Evolutionary conservation across 1,140 invertebrate species (phyloP).

Genomic region (Drosophila subobscura): DNA sequence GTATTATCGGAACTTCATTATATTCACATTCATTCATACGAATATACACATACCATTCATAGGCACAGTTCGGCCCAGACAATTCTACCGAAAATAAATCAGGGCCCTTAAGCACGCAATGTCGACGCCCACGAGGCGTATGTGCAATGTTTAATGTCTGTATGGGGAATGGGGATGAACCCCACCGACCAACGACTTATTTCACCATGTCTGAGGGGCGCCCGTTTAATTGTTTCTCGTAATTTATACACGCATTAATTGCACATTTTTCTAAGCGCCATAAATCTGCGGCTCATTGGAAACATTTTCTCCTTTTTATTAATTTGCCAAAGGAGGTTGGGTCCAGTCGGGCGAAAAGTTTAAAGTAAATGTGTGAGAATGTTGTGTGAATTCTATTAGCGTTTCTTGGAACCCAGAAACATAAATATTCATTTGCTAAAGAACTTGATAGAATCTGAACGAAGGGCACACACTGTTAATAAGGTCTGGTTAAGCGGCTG

Average conservation of each 20-base stretch:
- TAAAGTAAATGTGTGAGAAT: slow-evolving; percentile 40
- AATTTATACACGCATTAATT: slow-evolving; percentile 64
- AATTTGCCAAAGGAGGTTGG: slow-evolving; percentile 39
- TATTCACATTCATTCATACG: slow-evolving; percentile 46
- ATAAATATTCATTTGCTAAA: slow-evolving; percentile 20
- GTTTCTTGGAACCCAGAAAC: slow-evolving; percentile 16
- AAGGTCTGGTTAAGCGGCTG: background rate
- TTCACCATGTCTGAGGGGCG: slow-evolving; percentile 7
- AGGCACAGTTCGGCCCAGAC: slow-evolving; percentile 16
- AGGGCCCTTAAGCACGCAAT: slow-evolving; percentile 62
- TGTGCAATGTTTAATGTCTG: slow-evolving; percentile 41
- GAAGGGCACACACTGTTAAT: background rate
- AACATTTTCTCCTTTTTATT: slow-evolving; percentile 45
- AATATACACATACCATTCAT: slow-evolving; percentile 9
- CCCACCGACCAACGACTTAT: background rate
- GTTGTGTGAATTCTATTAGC: slow-evolving; percentile 29
- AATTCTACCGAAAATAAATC: slow-evolving; percentile 60
- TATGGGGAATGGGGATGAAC: background rate
- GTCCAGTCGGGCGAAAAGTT: slow-evolving; percentile 16
- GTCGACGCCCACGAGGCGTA: slow-evolving; percentile 59
- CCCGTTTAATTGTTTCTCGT: slow-evolving; percentile 40
- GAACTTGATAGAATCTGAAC: background rate
- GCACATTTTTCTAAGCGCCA: slow-evolving; percentile 59
- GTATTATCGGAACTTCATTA: slow-evolving; percentile 48
- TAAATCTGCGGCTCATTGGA: slow-evolving; percentile 50